Evolutionary conservation across 1,140 invertebrate genomes (phyloP), one percentile per base, ranked within the genome.

Genomic region (Zaprionus africanus): DNA sequence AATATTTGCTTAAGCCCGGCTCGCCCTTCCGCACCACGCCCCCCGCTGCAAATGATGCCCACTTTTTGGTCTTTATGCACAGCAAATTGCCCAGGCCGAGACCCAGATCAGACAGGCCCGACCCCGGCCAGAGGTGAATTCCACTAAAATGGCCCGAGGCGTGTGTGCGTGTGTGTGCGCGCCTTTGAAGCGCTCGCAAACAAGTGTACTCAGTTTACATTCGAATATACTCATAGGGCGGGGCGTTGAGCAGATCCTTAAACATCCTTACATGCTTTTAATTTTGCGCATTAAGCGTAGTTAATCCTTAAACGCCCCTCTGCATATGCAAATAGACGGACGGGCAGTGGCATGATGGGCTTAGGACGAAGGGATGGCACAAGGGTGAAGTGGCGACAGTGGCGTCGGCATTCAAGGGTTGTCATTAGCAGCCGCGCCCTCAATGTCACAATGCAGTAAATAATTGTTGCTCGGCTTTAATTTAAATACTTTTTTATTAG

Each of bases 231-330:
- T 38, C 31, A 63, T 11, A 17, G 4, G 24, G 51, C 54, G 13
- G 36, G 26, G 41, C 56, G 64, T 19, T 43, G 26, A 56, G 49
- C 56, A 49, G 51, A 60, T 66, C 57, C 74, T 72, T 65, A 68
- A 53, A 59, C 82, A 78, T 41, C 41, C 59, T 63, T 63, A 79
- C 83, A 84, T 82, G 85, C 69, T 83, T 85, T 88, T 88, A 90
- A 88, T 90, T 88, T 88, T 84, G 85, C 81, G 75, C 85, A 88
- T 88, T 88, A 88, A 88, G 79, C 85, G 85, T 81, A 85, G 82
- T 90, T 90, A 88, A 88, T 90, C 85, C 85, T 71, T 61, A 60
- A 72, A 60, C 84, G 79, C 75, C 75, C 78, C 61, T 64, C 41
- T 60, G 58, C 59, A 62, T 76, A 77, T 85, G 56, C 61, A 77